phyloP scores from a whole-genome alignment of 2,888 invertebrate genomes.

The Ceriagrion tenellum region DNA sequence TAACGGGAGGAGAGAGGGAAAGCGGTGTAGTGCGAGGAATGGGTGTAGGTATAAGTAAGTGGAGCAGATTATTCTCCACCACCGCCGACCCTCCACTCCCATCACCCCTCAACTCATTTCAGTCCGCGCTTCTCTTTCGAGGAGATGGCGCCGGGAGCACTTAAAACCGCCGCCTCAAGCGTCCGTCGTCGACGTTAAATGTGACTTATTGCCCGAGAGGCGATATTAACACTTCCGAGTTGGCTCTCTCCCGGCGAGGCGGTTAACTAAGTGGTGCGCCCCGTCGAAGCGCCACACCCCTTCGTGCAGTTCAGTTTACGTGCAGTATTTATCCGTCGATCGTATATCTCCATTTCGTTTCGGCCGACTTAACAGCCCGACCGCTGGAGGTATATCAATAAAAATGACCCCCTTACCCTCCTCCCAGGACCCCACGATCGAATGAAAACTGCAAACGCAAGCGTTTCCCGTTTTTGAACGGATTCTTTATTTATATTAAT shows the following conservation, averaged over 20 bases:
- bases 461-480: too few species aligned
- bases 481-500: too few species aligned
- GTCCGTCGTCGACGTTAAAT: not conserved
- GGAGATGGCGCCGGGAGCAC: slow-evolving; percentile 11
- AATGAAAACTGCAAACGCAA: not conserved
- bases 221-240: not conserved
- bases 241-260: not conserved
- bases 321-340: not conserved
- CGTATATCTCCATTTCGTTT: not conserved
- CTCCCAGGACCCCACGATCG: not conserved
- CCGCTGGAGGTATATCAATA: not conserved
- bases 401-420: not conserved
- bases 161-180: not conserved
- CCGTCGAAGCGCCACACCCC: not conserved
- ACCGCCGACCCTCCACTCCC: not conserved
- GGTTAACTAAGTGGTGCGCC: not conserved
- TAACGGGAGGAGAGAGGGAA: not conserved
- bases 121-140: too few species aligned
- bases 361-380: not conserved
- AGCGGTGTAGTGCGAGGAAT: not conserved
- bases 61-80: slow-evolving; percentile 1
- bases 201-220: not conserved
- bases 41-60: not conserved
- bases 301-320: not conserved
- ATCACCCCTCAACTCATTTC: not conserved